Conservation (phyloP, 2,113 vertebrate genomes). For the Triplophysa siluroides region DNA sequence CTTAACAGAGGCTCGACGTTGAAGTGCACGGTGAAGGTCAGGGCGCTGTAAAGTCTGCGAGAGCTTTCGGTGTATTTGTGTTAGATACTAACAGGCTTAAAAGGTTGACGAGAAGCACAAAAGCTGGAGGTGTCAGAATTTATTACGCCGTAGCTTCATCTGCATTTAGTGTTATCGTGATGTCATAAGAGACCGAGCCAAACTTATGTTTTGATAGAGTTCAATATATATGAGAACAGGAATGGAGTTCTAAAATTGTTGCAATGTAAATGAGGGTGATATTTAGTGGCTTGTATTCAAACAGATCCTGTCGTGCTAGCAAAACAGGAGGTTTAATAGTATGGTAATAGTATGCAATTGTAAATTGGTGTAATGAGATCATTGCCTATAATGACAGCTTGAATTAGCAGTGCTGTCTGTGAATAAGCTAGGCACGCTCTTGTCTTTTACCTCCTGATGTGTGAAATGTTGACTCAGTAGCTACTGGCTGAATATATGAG, state of each 20-base stretch:
- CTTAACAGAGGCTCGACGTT: slow-evolving; percentile 8
- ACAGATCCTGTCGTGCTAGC: slow-evolving; percentile 4
- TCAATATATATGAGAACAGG: not conserved
- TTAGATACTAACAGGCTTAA: slow-evolving; percentile 13
- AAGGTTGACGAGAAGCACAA: slow-evolving; percentile 26
- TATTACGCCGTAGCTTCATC: slow-evolving; percentile 22
- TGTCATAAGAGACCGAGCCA: not conserved
- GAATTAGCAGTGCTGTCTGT: slow-evolving; percentile 33
- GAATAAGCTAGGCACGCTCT: slow-evolving; percentile 1
- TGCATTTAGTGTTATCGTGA: slow-evolving; percentile 26
- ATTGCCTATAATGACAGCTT: slow-evolving; percentile 41
- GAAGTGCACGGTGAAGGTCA: slow-evolving; percentile 37
- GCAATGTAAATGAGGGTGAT: slow-evolving; percentile 16
- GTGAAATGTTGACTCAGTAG: slow-evolving; percentile 27
- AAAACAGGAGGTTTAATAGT: slow-evolving; percentile 26
- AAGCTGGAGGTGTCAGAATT: slow-evolving; percentile 20
- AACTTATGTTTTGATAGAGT: not conserved
- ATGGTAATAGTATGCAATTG: not conserved
- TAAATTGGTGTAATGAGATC: slow-evolving; percentile 31
- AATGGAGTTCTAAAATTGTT: not conserved
- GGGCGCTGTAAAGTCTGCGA: not conserved
- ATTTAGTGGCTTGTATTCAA: slow-evolving; percentile 6
- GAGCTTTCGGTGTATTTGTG: not conserved
- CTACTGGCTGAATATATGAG: not conserved
- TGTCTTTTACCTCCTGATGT: slow-evolving; percentile 29